A percentile compares a stretch with the other conserved stretches of the same genome.
These are phyloP conservation scores for Rhombomys opimus DNA, from an alignment of 2,113 vertebrate species.

Conservation along the genomic window DNA sequence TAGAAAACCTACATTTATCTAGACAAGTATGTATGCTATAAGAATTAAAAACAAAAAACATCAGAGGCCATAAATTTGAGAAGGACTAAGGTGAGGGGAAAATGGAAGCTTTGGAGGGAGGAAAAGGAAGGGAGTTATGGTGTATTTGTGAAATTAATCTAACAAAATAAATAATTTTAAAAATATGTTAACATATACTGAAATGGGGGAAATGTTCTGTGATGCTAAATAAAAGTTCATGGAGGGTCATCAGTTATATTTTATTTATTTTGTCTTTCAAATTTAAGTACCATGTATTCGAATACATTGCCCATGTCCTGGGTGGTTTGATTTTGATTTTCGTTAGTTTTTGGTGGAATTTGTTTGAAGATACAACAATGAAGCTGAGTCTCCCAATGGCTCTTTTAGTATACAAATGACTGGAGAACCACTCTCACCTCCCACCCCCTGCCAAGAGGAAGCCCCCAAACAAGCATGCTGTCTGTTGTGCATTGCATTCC, in stretches of 20 bases:
- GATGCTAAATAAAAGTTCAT: not conserved
- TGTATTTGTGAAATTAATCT: not conserved
- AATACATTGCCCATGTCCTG: not conserved
- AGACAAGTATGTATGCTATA: not conserved
- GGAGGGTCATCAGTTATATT: not conserved
- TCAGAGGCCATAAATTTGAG: not conserved
- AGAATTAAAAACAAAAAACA: not conserved
- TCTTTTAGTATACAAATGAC: not conserved
- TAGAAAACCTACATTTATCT: not conserved
- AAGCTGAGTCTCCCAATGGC: not conserved
- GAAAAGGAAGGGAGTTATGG: too few species aligned
- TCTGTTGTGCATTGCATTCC: not conserved
- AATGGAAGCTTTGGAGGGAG: not conserved
- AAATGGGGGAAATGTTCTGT: not conserved
- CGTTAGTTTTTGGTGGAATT: not conserved
- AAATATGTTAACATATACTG: not conserved
- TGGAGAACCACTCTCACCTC: not conserved
- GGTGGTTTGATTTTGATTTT: not conserved
- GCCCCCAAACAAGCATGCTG: not conserved
- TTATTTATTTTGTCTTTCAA: not conserved
- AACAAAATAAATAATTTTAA: not conserved
- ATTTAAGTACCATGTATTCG: not conserved
- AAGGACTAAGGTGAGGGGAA: not conserved
- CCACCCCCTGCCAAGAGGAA: too few species aligned
- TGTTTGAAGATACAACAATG: not conserved